Conservation (phyloP, 2,888 invertebrate genomes). For the Drosophila hamatofila region DNA sequence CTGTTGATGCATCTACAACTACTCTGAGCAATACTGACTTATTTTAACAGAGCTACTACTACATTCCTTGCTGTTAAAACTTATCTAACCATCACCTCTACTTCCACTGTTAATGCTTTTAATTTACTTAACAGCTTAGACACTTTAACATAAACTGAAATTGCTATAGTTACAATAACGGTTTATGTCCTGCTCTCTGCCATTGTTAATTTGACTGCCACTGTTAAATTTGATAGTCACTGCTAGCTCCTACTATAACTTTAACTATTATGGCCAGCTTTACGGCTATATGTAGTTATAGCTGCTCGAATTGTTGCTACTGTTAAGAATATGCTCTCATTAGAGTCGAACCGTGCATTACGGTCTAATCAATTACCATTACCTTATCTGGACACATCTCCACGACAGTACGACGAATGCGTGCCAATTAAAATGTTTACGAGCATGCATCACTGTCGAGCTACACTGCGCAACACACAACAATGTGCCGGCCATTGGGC, state of each 20-base stretch:
- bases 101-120: not conserved
- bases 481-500: constrained; percentile 2
- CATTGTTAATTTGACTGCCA: not conserved
- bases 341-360: constrained; percentile 16
- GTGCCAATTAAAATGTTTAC: constrained; percentile 71
- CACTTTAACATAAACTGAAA: not conserved
- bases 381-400: constrained; percentile 62
- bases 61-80: not conserved
- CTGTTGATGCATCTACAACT: not conserved
- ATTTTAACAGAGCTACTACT: not conserved
- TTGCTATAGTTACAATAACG: not conserved
- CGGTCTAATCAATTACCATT: constrained; percentile 67
- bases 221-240: not conserved
- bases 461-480: not conserved
- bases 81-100: not conserved
- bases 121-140: not conserved
- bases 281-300: constrained; percentile 1
- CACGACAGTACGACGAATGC: constrained; percentile 35
- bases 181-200: not conserved
- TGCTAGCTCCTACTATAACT: not conserved
- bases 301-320: not conserved
- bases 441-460: constrained; percentile 53
- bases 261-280: constrained; percentile 1
- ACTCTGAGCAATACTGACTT: not conserved
- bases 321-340: not conserved